Conservation (phyloP, 2,113 vertebrate species). For the Potamarius usumacintae region DNA sequence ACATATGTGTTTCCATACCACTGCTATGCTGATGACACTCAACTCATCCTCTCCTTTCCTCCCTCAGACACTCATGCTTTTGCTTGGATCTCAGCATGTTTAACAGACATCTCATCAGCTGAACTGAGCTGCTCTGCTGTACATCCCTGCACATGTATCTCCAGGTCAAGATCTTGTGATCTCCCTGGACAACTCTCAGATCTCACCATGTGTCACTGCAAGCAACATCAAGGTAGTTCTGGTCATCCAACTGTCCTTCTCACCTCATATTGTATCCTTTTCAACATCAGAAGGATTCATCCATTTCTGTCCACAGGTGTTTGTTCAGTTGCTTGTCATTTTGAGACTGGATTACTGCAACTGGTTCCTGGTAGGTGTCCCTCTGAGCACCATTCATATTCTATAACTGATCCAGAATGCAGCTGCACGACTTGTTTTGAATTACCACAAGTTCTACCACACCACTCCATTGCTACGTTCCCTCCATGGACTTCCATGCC, state of each 20-base stretch:
- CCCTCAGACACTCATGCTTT: background rate
- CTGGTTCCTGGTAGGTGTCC: background rate
- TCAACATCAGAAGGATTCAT: background rate
- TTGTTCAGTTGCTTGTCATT: background rate
- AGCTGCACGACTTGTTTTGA: too few relatives aligned
- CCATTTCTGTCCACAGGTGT: background rate
- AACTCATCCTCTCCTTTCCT: too few relatives aligned
- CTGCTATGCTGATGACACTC: background rate
- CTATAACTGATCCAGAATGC: too few relatives aligned
- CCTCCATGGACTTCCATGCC: background rate
- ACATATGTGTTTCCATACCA: background rate
- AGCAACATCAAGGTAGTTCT: background rate
- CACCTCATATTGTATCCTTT: background rate
- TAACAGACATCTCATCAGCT: background rate
- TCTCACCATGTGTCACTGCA: background rate
- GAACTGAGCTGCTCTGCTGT: background rate
- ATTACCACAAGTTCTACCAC: background rate
- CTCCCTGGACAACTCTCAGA: too few relatives aligned
- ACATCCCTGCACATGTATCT: background rate
- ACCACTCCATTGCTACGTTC: background rate
- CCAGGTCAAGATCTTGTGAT: background rate
- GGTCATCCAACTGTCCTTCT: background rate
- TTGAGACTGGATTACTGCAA: background rate
- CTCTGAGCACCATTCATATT: too few relatives aligned
- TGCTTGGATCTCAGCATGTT: background rate